Percentiles rank a stretch among this genome's conserved stretches.
These are phyloP conservation scores for Vesta saturnalis DNA, from an alignment of 2,888 invertebrate species.

Conservation along the genomic window DNA sequence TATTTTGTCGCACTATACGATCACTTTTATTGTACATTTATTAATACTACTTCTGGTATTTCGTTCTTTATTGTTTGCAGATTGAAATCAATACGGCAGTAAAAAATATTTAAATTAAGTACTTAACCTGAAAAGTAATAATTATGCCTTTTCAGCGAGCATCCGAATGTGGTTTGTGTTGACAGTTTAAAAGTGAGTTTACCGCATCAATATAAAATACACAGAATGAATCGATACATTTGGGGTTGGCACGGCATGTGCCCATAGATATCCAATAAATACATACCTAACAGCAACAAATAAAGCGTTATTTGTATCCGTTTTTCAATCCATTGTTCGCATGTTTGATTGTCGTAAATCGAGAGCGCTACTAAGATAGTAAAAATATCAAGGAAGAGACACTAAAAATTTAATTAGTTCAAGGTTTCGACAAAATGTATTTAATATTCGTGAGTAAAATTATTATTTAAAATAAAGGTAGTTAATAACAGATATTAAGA, in stretches of 20 bases:
- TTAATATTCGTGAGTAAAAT: background rate
- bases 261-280: constrained; percentile 48
- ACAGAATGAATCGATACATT: constrained; percentile 43
- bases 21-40: background rate
- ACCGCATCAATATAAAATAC: constrained; percentile 40
- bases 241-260: constrained; percentile 47
- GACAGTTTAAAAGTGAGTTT: no score
- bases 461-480: background rate
- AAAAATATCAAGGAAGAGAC: constrained; percentile 19
- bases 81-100: background rate
- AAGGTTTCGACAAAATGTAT: background rate
- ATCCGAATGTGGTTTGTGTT: background rate
- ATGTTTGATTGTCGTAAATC: constrained; percentile 23
- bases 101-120: no score
- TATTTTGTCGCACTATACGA: no score
- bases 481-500: background rate
- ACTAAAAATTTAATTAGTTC: constrained; percentile 19
- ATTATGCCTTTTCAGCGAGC: no score
- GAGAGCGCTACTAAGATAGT: constrained; percentile 20
- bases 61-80: background rate
- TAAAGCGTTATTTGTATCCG: constrained; percentile 28
- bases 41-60: background rate
- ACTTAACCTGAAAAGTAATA: no score
- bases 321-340: constrained; percentile 27
- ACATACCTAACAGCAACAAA: constrained; percentile 27